Conservation (phyloP, 2,797 vertebrate species). For the Fistularia tabacaria region DNA sequence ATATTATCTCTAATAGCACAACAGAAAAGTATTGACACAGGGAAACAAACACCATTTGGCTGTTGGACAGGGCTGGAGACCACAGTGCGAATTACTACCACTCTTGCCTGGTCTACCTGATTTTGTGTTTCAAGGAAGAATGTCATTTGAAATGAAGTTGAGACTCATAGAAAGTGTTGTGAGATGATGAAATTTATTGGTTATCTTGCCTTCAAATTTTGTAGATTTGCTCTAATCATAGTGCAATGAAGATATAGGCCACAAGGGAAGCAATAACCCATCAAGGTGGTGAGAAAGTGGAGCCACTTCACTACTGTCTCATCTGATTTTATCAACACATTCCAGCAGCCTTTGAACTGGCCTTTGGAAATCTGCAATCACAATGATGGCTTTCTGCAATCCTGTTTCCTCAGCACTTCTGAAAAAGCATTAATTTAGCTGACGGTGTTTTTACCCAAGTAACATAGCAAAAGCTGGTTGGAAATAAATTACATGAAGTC, state of each 20-base stretch:
- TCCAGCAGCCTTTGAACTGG: constrained; percentile 26
- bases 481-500: neutral
- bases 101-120: no score
- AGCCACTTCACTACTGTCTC: constrained; percentile 33
- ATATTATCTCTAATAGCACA: no score
- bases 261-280: constrained; percentile 12
- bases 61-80: no score
- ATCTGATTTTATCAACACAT: constrained; percentile 35
- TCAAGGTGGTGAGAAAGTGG: neutral
- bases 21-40: no score
- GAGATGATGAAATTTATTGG: no score
- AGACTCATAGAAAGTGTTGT: no score
- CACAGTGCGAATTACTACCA: no score
- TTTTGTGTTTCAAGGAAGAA: no score
- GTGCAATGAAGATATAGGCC: no score
- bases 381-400: constrained; percentile 3
- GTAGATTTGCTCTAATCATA: constrained; percentile 34
- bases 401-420: constrained; percentile 10
- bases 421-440: constrained; percentile 9
- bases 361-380: constrained; percentile 21
- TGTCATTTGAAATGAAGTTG: no score
- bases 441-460: constrained; percentile 3
- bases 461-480: constrained; percentile 5
- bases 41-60: no score
- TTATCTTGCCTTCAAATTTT: constrained; percentile 13